Percentiles rank a stretch among this genome's conserved stretches.
Conservation (phyloP, 2,797 vertebrate genomes). For the Clarias laeviceps region DNA sequence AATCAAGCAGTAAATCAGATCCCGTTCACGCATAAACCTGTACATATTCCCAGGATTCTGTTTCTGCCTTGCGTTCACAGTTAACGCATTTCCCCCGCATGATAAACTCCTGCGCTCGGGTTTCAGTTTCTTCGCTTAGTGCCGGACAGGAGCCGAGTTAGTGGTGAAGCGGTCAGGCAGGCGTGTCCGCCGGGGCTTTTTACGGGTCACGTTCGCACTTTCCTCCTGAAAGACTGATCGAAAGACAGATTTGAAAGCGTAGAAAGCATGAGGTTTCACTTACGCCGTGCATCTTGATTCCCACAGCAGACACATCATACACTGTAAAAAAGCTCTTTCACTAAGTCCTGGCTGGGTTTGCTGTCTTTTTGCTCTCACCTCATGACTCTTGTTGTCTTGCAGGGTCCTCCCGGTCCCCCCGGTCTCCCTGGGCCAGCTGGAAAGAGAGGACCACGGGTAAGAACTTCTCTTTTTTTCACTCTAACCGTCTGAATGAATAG, state of each 20-base stretch:
- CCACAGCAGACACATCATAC: neutral
- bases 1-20: neutral
- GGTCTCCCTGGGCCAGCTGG: conserved; percentile 91
- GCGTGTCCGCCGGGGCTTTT: neutral
- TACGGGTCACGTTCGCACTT: neutral
- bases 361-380: conserved; percentile 17
- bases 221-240: neutral
- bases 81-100: too few species aligned
- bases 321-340: conserved; percentile 18
- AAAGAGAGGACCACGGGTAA: conserved; percentile 91
- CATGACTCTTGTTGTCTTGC: conserved; percentile 49
- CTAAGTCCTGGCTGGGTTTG: conserved; percentile 59
- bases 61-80: neutral
- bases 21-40: neutral
- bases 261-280: conserved; percentile 29
- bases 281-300: neutral
- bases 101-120: neutral
- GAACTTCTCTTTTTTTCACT: conserved; percentile 50
- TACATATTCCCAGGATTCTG: neutral
- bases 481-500: too few species aligned
- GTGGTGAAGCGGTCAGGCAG: neutral
- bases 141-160: neutral
- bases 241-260: neutral
- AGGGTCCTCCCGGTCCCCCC: conserved; percentile 90
- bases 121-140: neutral